Percentiles rank a stretch among this genome's conserved stretches.
Conservation (phyloP, 2,888 invertebrate species). For the Deroplatys truncata region DNA sequence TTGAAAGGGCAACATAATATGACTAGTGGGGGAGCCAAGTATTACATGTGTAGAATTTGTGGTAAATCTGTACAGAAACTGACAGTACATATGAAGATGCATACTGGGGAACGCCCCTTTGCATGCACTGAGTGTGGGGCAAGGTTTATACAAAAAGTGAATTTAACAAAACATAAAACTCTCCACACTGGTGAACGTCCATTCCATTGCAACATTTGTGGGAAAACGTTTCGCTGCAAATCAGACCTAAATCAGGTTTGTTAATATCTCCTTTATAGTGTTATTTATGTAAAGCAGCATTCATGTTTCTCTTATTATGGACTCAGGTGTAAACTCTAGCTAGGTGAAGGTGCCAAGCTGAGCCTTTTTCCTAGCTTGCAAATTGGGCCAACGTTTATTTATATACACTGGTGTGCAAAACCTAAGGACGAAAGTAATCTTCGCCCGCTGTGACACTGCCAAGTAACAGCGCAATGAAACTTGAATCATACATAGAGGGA, state of each 20-base stretch:
- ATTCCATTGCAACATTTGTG: constrained; percentile 8
- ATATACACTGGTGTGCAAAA: too few relatives aligned
- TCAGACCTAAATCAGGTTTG: background rate
- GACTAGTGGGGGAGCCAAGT: background rate
- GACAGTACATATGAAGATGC: constrained; percentile 1
- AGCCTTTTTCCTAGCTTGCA: too few relatives aligned
- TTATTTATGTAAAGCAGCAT: too few relatives aligned
- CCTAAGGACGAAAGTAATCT: too few relatives aligned
- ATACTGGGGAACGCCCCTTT: constrained; percentile 13
- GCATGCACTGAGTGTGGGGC: constrained; percentile 5
- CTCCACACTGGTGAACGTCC: constrained; percentile 14
- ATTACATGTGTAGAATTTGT: background rate
- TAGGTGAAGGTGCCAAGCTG: too few relatives aligned
- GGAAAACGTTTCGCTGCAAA: constrained; percentile 16
- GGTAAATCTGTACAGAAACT: background rate
- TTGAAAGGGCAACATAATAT: background rate
- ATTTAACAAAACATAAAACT: background rate
- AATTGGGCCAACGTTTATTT: too few relatives aligned
- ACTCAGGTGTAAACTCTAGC: too few relatives aligned
- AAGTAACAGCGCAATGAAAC: too few relatives aligned
- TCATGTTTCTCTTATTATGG: too few relatives aligned
- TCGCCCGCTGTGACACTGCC: too few relatives aligned
- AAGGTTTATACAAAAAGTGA: background rate
- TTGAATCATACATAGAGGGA: too few relatives aligned
- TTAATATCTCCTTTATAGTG: background rate